Evolutionary conservation across 1,140 invertebrate species (phyloP).

Genomic region (Drosophila asahinai): DNA sequence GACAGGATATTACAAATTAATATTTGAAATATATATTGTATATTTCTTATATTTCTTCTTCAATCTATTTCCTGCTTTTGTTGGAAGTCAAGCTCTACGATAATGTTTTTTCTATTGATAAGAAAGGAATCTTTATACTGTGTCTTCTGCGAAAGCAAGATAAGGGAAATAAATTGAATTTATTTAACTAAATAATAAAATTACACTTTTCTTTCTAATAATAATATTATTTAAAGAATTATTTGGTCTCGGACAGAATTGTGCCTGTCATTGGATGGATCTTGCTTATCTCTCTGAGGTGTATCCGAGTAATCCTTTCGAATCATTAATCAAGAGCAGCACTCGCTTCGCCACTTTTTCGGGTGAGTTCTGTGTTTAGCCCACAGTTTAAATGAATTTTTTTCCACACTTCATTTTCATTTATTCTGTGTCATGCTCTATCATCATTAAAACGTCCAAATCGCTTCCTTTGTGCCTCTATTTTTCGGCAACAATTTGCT

Average conservation of each 20-base stretch:
- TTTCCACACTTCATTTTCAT: constrained; percentile 64
- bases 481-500: constrained; percentile 83
- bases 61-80: too few species aligned
- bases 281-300: background rate
- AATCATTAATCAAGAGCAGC: constrained; percentile 45
- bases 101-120: too few species aligned
- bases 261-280: constrained; percentile 17
- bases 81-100: too few species aligned
- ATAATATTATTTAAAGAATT: background rate
- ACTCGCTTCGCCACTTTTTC: constrained; percentile 2
- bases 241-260: background rate
- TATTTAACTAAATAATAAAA: too few species aligned
- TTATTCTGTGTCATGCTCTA: constrained; percentile 82
- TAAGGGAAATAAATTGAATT: too few species aligned
- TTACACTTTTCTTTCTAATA: too few species aligned
- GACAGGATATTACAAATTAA: too few species aligned
- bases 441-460: constrained; percentile 82
- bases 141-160: too few species aligned
- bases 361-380: constrained; percentile 26
- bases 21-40: too few species aligned
- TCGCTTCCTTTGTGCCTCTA: constrained; percentile 75
- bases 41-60: too few species aligned
- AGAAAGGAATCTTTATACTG: too few species aligned
- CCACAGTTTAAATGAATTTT: constrained; percentile 69
- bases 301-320: constrained; percentile 29